These are phyloP conservation scores for Rhinophrynus dorsalis DNA, from an alignment of 2,797 vertebrate genomes.

Conservation along the genomic window DNA sequence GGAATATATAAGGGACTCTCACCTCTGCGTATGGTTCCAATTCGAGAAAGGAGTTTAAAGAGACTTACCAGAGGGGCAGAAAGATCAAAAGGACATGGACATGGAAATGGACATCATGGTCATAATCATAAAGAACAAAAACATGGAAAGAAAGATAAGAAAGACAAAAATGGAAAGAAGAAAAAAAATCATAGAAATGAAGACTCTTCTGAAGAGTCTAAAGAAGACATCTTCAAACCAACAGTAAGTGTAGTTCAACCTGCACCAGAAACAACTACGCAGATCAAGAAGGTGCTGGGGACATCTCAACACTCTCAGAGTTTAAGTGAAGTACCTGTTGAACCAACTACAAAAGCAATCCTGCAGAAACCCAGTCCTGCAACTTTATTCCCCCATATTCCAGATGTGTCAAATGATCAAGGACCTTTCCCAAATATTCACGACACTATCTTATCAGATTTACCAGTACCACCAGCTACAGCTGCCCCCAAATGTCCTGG, in stretches of 20 bases:
- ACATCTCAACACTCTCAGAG: neutral
- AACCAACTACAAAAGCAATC: neutral
- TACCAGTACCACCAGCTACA: neutral
- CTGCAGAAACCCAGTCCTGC: neutral
- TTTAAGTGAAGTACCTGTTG: neutral
- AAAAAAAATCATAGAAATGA: neutral
- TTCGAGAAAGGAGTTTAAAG: neutral
- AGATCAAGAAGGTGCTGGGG: neutral
- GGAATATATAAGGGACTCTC: neutral
- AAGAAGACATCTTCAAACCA: neutral
- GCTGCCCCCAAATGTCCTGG: conserved; percentile 23
- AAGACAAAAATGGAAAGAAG: neutral
- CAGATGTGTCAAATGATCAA: neutral
- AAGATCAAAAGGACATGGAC: neutral
- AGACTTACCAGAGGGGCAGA: neutral
- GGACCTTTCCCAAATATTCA: neutral
- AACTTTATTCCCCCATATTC: neutral
- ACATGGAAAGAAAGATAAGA: neutral
- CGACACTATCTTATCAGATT: neutral
- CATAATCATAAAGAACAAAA: neutral
- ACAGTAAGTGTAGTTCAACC: neutral
- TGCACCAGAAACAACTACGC: neutral
- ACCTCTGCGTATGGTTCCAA: neutral
- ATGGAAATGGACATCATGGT: neutral
- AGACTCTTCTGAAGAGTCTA: conserved; percentile 7